Base-by-base conservation (phyloP, 2,888 invertebrate genomes). In the Dryadula phaetusa region DNA sequence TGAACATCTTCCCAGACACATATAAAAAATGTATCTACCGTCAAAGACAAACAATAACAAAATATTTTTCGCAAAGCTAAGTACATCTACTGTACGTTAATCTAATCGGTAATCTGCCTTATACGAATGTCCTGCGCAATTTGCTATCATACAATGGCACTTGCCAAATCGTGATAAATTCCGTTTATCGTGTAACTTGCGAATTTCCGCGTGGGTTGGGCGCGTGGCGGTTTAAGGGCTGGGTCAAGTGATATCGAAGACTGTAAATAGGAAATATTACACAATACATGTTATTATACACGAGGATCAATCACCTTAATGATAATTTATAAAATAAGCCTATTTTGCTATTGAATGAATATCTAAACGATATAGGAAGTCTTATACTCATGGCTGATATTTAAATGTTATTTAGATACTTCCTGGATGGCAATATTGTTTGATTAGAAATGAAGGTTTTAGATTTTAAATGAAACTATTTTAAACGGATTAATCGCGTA, bases 191-290 rank as follows among this genome's bases (percentile, higher is more conserved):
- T 5, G 62, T 54, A 53, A 20, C 67, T 67, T 62, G 73, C 71
- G 68, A 69, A 66, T 70, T 75, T 75, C 76, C 76, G 75, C 70
- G 60, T 75, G 71, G 75, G 74, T 70, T 71, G 63, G 75, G 74
- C 71, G 56, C n/a, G 71, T 71, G 75, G 74, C 71, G 56, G 16
- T 72, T 71, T 66, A 62, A 69, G 61, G 66, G 69, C 54, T 70
- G 42, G 64, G 64, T 71, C 53, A 61, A 69, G 4, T 49, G 67
- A 63, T 69, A 69, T 53, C 49, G 53, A 49, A 54, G 37, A 34
- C 20, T 16, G 46, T 49, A 53, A 34, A 60, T 49, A 58, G 53
- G 49, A 58, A 65, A 25, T 58, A 53, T 47, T 60, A 64, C 47
- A 64, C 62, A 64, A 60, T 47, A 53, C 40, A 60, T 25, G 28